phyloP scores from a whole-genome alignment of 2,797 vertebrate genomes.

The Anabacerthia variegaticeps region DNA sequence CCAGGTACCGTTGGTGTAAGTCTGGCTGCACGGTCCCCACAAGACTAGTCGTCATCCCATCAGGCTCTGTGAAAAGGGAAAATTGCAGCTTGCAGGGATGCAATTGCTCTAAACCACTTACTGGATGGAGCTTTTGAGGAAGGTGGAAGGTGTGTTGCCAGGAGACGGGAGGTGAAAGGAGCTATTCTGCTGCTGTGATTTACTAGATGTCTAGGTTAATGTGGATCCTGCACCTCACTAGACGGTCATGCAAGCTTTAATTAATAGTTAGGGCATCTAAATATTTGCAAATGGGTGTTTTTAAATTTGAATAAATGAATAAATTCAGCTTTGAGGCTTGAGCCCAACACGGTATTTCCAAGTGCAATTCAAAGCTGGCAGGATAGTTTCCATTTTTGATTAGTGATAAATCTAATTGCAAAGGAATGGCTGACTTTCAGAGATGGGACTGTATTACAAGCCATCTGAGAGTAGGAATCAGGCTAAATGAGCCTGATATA shows the following conservation, averaged over 20 bases:
- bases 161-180: neutral
- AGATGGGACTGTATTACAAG: slow-evolving; percentile 42
- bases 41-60: accelerated
- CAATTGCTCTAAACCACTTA: neutral
- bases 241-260: neutral
- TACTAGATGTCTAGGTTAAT: neutral
- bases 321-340: neutral
- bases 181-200: neutral
- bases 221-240: neutral
- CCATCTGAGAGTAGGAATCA: slow-evolving; percentile 28
- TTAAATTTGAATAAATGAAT: neutral
- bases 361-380: neutral
- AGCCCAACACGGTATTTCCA: neutral
- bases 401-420: slow-evolving; percentile 48
- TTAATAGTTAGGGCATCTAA: neutral
- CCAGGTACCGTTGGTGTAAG: accelerated
- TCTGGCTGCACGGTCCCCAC: accelerated
- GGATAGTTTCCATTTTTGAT: slow-evolving; percentile 30
- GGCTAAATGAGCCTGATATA: slow-evolving; percentile 63
- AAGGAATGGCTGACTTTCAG: slow-evolving; percentile 58
- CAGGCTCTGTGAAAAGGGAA: neutral
- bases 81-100: neutral
- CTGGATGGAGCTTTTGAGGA: neutral
- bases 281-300: slow-evolving; percentile 1
- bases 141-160: neutral